Evolutionary conservation across 1,140 invertebrate species (phyloP).

Genomic region (Achroia grisella): DNA sequence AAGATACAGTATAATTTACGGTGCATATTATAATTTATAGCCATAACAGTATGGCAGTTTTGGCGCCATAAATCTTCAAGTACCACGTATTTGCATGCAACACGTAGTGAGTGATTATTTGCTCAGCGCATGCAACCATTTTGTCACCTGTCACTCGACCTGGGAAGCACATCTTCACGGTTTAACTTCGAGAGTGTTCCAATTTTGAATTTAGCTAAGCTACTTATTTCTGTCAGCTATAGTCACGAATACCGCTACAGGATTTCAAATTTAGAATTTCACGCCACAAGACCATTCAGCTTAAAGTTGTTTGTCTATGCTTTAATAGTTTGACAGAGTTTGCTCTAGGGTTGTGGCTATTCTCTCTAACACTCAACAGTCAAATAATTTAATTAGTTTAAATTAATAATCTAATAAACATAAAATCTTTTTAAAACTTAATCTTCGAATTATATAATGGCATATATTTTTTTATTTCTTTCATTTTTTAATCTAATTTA

Average conservation of each 20-base stretch:
- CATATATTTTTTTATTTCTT: too few species aligned
- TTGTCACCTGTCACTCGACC: constrained; percentile 9
- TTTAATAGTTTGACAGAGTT: constrained; percentile 14
- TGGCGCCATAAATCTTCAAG: neutral
- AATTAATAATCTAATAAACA: too few species aligned
- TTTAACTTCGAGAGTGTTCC: constrained; percentile 37
- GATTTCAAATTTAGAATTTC: constrained; percentile 17
- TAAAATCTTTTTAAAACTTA: too few species aligned
- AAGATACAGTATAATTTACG: too few species aligned
- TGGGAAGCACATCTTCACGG: constrained; percentile 8
- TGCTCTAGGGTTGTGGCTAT: constrained; percentile 1
- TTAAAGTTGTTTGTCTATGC: constrained; percentile 25
- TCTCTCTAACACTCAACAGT: too few species aligned
- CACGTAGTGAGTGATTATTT: too few species aligned
- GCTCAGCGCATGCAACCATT: constrained; percentile 8
- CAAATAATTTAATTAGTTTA: too few species aligned
- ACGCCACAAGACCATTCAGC: constrained; percentile 14
- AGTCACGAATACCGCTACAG: constrained; percentile 29
- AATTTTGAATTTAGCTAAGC: constrained; percentile 23
- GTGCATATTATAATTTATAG: neutral
- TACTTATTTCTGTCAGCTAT: constrained; percentile 21
- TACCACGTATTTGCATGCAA: too few species aligned
- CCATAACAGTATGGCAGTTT: neutral
- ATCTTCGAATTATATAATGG: too few species aligned
- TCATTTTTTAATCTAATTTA: too few species aligned